Percentiles rank a stretch among this genome's conserved stretches.
Evolutionary conservation across 64 coral and sea anemone species (phyloP).

Genomic region (Montipora efflorescens): DNA sequence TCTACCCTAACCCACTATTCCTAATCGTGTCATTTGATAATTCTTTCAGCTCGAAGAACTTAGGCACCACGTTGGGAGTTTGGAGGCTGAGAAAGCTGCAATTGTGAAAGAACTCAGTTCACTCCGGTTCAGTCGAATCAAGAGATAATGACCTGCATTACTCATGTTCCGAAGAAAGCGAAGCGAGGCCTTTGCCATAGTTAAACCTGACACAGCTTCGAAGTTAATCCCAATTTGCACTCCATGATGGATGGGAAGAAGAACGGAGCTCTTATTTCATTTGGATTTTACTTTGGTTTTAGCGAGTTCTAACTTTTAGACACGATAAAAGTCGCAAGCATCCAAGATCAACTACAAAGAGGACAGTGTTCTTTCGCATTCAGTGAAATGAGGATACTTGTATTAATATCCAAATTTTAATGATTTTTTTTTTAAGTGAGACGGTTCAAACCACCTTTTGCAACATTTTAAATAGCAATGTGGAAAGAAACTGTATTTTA

Average conservation of each 20-base stretch:
- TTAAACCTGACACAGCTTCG: neutral
- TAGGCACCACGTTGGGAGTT: constrained; percentile 77
- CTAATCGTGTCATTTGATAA: neutral
- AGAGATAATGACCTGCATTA: neutral
- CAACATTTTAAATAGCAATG: neutral
- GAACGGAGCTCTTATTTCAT: no score
- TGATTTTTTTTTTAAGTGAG: neutral
- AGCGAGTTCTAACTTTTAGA: no score
- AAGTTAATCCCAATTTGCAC: neutral
- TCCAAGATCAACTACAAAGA: no score
- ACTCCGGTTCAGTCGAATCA: constrained; percentile 33
- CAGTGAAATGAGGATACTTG: no score
- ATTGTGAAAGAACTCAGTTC: constrained; percentile 79
- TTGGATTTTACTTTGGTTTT: no score
- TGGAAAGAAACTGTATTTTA: neutral
- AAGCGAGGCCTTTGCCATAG: neutral
- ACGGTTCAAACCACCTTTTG: neutral
- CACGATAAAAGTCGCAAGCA: no score
- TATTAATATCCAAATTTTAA: no score
- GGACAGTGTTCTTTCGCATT: no score
- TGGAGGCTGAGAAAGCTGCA: constrained; percentile 92
- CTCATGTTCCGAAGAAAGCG: neutral
- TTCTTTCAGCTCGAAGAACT: constrained; percentile 72
- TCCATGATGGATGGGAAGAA: no score
- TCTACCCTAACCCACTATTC: neutral